Evolutionary conservation across 2,113 vertebrate genomes (phyloP), one percentile per base, ranked within the genome.

Genomic region (Saccopteryx bilineata): DNA sequence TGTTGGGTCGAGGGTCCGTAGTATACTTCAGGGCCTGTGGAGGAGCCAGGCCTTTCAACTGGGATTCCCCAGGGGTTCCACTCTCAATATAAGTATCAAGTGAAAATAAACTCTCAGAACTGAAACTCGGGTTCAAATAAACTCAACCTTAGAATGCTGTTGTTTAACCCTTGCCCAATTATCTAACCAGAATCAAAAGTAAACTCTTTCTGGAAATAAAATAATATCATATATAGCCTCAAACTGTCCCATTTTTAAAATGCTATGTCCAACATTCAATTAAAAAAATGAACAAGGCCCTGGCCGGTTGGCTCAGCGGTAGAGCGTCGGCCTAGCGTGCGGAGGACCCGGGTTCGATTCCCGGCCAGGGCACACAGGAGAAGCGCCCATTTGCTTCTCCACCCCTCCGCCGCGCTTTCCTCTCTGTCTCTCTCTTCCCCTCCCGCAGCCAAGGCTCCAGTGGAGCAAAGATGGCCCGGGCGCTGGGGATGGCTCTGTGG

Each of bases 141-240:
- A 87, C 9, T 66, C 33, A 93, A 9, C 52, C 60, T 12, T 52
- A 93, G 58, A 86, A 61, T 39, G n/a, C 19, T 85, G 23, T 84
- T 72, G 15, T 72, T 48, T 90, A 86, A 74, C 26, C 39, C 19
- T 71, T 74, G 65, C 39, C 61, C 21, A 92, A 85, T 23, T 85
- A 78, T 26, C 31, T 93, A 56, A 56, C 60, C 52, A 83, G 26
- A 74, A 84, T 50, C 21, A 63, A 83, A 94, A 63, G 69, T 83
- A 84, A 90, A 52, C 78, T 84, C 23, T 94, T 83, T 82, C 76
- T 68, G 52, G 54, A 78, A 46, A n/a, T 26, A 71, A 89, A 83
- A 65, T 60, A 84, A 69, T 10, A 33, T 48, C 10, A 28, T 52
- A 72, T 5, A 66, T 3, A 82, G 18, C 2, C 14, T 95, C 17